These are phyloP conservation scores for Myotis planiceps DNA, from an alignment of 2,797 vertebrate species.

Conservation along the genomic window DNA sequence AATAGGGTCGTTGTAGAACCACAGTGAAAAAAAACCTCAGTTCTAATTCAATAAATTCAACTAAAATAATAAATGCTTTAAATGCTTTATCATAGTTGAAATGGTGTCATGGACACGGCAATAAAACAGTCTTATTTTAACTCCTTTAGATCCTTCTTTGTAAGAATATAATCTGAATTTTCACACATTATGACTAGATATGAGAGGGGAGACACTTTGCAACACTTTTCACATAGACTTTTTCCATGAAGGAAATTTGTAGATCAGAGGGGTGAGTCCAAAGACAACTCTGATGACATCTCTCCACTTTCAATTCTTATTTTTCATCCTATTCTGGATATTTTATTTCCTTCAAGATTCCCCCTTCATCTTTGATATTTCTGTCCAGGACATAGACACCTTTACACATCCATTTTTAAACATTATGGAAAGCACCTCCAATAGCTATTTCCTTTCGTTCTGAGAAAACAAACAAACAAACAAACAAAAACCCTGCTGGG, in stretches of 20 bases:
- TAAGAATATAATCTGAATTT: constrained; percentile 55
- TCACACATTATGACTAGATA: not conserved
- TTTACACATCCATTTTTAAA: constrained; percentile 31
- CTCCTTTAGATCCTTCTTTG: not conserved
- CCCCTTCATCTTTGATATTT: constrained; percentile 6
- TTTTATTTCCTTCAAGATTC: constrained; percentile 43
- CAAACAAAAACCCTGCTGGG: not conserved
- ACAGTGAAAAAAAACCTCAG: constrained; percentile 4
- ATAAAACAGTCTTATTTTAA: constrained; percentile 51
- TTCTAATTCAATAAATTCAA: constrained; percentile 60
- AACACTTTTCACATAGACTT: not conserved
- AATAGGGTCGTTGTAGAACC: not conserved
- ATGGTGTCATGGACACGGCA: not conserved
- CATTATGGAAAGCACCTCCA: constrained; percentile 20
- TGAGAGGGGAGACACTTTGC: not conserved
- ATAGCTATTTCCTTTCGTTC: not conserved
- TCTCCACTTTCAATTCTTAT: not conserved
- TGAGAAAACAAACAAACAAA: constrained; percentile 33
- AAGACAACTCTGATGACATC: not conserved
- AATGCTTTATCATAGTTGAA: not conserved
- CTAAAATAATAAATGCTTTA: not conserved
- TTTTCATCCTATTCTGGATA: not conserved
- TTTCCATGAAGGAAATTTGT: not conserved
- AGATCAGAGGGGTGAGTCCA: not conserved
- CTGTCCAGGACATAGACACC: not conserved